phyloP scores from a whole-genome alignment of 1,140 invertebrate species.

The Drosophila neocordata region DNA sequence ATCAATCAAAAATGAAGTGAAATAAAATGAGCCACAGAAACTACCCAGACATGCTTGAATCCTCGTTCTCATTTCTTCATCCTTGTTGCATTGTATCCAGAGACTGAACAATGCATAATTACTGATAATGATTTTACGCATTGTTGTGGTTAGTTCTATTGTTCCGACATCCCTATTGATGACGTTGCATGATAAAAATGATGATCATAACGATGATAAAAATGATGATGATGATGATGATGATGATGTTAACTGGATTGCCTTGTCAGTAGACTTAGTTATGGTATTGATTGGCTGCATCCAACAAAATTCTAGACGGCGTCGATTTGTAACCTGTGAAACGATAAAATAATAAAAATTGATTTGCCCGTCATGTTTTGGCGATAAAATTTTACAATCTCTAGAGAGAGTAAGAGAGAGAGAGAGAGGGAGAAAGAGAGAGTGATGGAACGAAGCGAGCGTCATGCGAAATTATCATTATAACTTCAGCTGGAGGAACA shows the following conservation, averaged over 20 bases:
- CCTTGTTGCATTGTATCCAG: slow-evolving; percentile 41
- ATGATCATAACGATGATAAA: slow-evolving; percentile 1
- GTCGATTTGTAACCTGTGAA: slow-evolving; percentile 37
- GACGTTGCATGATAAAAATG: not conserved
- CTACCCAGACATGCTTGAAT: slow-evolving; percentile 30
- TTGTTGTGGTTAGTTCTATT: slow-evolving; percentile 67
- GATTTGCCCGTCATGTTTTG: slow-evolving; percentile 72
- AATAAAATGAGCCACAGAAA: slow-evolving; percentile 22
- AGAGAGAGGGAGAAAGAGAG: not conserved
- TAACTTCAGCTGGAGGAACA: slow-evolving; percentile 30
- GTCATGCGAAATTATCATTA: slow-evolving; percentile 78
- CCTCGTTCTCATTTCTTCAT: slow-evolving; percentile 5
- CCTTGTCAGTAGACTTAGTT: slow-evolving; percentile 50
- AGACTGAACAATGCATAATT: slow-evolving; percentile 71
- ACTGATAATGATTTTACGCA: slow-evolving; percentile 75
- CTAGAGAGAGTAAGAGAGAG: not conserved
- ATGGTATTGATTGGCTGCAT: slow-evolving; percentile 45
- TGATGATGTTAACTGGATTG: slow-evolving; percentile 43
- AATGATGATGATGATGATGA: slow-evolving; percentile 1
- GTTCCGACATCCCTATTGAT: slow-evolving; percentile 44
- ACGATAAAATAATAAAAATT: slow-evolving; percentile 78
- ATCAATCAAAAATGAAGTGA: slow-evolving; percentile 62
- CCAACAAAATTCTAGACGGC: slow-evolving; percentile 24
- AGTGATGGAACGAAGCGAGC: slow-evolving; percentile 30
- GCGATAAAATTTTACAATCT: slow-evolving; percentile 71